Conservation (phyloP, 2,888 invertebrate species). For the Dasysyrphus tricinctus region DNA sequence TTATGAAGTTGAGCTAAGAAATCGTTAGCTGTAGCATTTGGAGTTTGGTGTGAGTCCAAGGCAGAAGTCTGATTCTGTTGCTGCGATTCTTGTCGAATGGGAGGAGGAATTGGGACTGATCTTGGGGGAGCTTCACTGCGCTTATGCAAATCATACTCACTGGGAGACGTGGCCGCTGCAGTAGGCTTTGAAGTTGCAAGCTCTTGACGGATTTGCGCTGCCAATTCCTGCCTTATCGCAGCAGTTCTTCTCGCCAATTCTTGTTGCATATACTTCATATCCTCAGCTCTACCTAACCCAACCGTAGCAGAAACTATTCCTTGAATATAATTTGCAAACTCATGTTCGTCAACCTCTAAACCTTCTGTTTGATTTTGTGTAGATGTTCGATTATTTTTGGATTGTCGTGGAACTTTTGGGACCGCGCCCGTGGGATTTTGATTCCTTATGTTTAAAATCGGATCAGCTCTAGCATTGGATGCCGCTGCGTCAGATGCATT, state of each 20-base stretch:
- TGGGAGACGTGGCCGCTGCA: not conserved
- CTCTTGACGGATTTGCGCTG: not conserved
- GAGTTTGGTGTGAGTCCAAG: too few species aligned
- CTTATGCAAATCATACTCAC: not conserved
- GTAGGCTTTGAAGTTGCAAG: not conserved
- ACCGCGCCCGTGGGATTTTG: not conserved
- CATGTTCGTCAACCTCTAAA: too few species aligned
- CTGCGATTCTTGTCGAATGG: too few species aligned
- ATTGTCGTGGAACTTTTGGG: not conserved
- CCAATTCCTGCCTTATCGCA: not conserved
- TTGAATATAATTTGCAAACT: too few species aligned
- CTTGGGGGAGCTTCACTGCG: not conserved
- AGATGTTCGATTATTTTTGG: too few species aligned
- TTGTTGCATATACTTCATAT: too few species aligned
- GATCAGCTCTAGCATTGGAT: not conserved
- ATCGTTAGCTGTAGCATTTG: not conserved
- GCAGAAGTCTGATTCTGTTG: too few species aligned
- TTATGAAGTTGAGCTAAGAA: slow-evolving; percentile 3
- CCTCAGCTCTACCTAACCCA: too few species aligned
- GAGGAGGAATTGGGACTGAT: too few species aligned
- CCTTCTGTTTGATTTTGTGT: too few species aligned
- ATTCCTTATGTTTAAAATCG: not conserved
- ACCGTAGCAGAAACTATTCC: too few species aligned
- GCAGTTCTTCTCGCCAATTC: not conserved
- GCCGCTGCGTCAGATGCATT: not conserved